These are phyloP conservation scores for Myiozetetes cayanensis DNA, from an alignment of 2,113 vertebrate species.

Conservation along the genomic window DNA sequence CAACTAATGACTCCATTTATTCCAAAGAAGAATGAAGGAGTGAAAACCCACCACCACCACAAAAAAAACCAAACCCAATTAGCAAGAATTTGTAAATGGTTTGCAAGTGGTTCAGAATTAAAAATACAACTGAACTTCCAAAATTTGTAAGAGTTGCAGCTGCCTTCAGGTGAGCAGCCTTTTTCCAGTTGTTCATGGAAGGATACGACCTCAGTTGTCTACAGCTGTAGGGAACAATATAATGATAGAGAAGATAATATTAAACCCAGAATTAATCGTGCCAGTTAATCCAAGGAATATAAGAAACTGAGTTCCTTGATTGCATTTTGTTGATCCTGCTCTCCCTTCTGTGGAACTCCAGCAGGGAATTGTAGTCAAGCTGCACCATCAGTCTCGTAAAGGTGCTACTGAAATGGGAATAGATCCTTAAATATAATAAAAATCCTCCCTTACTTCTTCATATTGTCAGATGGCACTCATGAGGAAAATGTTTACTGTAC, in stretches of 20 bases:
- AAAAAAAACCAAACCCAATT: background rate
- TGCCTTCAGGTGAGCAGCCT: background rate
- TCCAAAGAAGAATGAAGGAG: background rate
- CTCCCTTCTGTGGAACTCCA: background rate
- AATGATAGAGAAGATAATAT: background rate
- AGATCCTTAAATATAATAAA: background rate
- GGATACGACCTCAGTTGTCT: background rate
- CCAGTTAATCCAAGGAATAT: background rate
- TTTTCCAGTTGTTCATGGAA: background rate
- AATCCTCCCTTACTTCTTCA: background rate
- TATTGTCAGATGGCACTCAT: background rate
- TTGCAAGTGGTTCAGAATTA: background rate
- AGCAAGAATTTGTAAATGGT: background rate
- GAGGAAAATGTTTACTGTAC: background rate
- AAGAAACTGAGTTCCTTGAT: background rate
- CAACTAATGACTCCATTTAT: background rate
- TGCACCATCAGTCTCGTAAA: background rate
- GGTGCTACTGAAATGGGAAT: background rate
- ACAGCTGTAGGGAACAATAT: background rate
- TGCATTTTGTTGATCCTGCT: background rate
- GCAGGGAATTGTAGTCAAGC: background rate
- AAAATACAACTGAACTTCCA: background rate
- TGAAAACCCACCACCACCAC: too few relatives aligned
- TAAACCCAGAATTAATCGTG: background rate
- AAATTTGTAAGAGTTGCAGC: background rate